Evolutionary conservation across 2,113 vertebrate species (phyloP).

Genomic region (Entelurus aequoreus): DNA sequence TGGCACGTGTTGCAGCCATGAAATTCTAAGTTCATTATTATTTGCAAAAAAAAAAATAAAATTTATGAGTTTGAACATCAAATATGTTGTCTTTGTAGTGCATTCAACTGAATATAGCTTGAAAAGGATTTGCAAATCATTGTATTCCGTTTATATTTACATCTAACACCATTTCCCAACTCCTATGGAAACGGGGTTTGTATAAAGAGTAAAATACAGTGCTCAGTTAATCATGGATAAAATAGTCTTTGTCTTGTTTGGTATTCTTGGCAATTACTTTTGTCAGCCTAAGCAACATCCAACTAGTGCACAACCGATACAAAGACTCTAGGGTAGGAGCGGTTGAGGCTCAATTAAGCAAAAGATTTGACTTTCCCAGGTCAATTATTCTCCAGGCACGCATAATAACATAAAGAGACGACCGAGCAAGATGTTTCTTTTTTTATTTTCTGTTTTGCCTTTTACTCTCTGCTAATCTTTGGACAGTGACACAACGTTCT

Average conservation of each 20-base stretch:
- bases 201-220: not conserved
- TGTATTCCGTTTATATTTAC: no score
- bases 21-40: no score
- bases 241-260: not conserved
- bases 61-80: no score
- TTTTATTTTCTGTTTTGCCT: constrained; percentile 30
- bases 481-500: constrained; percentile 76
- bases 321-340: not conserved
- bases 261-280: not conserved
- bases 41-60: no score
- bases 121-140: no score
- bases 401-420: not conserved
- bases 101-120: no score
- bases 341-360: not conserved
- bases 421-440: constrained; percentile 40
- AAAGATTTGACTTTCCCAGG: not conserved
- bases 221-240: not conserved
- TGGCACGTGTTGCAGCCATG: no score
- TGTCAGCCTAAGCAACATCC: no score
- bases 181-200: no score
- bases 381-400: not conserved
- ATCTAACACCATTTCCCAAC: no score
- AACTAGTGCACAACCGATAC: not conserved
- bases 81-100: no score
- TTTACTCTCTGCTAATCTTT: constrained; percentile 80